These are phyloP conservation scores for Sclerurus mexicanus DNA, from an alignment of 2,113 vertebrate genomes.

Conservation along the genomic window DNA sequence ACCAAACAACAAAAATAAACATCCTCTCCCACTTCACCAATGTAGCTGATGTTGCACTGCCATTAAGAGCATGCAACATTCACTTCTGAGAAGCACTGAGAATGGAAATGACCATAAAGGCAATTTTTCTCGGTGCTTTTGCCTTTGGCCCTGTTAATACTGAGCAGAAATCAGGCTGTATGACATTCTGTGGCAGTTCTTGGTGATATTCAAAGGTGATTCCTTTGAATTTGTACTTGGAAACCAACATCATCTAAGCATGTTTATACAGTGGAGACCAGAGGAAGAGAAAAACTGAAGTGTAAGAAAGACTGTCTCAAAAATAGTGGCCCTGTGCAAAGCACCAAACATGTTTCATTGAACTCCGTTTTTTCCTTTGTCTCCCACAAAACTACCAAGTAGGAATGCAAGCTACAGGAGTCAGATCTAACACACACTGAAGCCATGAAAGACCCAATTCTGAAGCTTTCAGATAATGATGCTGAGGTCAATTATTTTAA, in stretches of 20 bases:
- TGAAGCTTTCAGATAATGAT: background rate
- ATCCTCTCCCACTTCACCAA: background rate
- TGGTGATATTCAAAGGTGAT: background rate
- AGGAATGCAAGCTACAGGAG: background rate
- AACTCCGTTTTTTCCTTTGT: background rate
- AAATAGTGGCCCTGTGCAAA: background rate
- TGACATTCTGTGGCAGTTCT: background rate
- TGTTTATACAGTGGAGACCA: background rate
- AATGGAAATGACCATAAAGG: background rate
- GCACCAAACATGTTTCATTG: background rate
- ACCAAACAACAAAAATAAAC: conserved; percentile 6
- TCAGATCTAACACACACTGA: background rate
- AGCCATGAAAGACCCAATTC: background rate
- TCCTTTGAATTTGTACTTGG: background rate
- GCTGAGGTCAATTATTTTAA: background rate
- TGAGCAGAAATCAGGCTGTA: background rate
- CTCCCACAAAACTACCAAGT: background rate
- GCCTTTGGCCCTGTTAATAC: background rate
- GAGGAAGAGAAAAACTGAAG: background rate
- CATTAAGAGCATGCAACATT: background rate
- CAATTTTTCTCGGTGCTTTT: background rate
- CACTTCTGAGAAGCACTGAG: background rate
- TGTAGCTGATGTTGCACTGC: background rate
- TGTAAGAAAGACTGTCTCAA: background rate
- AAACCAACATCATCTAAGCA: background rate